phyloP scores from a whole-genome alignment of 2,797 vertebrate genomes.

The Crenuchus spilurus region DNA sequence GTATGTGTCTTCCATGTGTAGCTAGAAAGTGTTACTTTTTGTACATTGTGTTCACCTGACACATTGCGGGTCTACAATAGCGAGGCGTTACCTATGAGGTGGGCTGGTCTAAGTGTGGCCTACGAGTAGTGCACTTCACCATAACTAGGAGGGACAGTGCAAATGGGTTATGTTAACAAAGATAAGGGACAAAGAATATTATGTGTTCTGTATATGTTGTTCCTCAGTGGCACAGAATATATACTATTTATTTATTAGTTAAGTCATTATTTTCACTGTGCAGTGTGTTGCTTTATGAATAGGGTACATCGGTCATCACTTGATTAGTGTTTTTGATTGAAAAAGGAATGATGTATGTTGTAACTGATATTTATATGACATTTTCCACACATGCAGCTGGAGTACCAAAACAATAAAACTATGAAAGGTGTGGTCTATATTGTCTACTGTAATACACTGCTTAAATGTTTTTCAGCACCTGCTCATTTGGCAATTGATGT shows the following conservation, averaged over 20 bases:
- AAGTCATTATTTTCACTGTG: conserved; percentile 46
- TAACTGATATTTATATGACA: conserved; percentile 16
- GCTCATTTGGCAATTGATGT: too few species aligned
- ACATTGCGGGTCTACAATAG: background rate
- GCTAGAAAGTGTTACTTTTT: background rate
- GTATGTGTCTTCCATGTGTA: background rate
- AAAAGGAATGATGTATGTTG: background rate
- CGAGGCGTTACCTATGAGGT: background rate
- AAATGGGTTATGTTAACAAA: background rate
- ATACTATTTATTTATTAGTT: conserved; percentile 67
- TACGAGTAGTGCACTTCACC: background rate
- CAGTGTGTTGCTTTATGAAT: conserved; percentile 35
- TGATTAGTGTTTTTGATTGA: conserved; percentile 5
- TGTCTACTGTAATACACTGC: background rate
- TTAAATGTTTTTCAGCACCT: too few species aligned
- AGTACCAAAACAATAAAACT: conserved; percentile 15
- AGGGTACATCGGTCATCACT: background rate
- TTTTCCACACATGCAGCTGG: conserved; percentile 3
- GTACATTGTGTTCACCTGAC: background rate
- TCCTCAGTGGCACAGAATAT: conserved; percentile 47
- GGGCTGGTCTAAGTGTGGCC: background rate
- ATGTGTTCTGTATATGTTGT: conserved; percentile 62
- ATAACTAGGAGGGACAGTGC: background rate
- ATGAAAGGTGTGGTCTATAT: background rate
- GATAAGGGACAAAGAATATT: conserved; percentile 38